Evolutionary conservation across 2,888 invertebrate genomes (phyloP), one percentile per base, ranked within the genome.

Genomic region (Athalia rosae): DNA sequence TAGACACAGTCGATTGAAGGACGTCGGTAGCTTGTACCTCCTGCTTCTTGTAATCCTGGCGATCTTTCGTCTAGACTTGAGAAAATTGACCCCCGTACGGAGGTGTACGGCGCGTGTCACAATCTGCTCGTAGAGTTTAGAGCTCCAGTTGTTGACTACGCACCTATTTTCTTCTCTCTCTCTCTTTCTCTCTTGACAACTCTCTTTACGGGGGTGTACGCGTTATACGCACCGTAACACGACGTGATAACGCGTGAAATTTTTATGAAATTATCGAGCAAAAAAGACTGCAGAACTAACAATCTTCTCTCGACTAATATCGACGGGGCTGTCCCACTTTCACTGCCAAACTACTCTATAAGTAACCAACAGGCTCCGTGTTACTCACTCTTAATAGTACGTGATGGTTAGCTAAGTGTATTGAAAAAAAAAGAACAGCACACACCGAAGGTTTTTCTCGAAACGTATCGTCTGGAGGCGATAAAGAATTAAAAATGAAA

Each of bases 71-170:
- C 71, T 71, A 71, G 71, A 71, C 71, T 11, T 43, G 58, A 71
- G 71, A 71, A 71, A 28, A 71, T 71, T 71, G 71, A 71, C 71
- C 71, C 50, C 45, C 43, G 61, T 58, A n/a, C n/a, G 4, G 6
- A 9, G n/a, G 53, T 7, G 53, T 4, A n/a, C 5, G n/a, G 56
- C 71, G 71, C 71, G 71, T 71, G 58, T 71, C 71, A 71, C 71
- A 71, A 71, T 71, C 71, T 71, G 56, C 28, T 56, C 11, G 41
- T 43, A 4, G 28, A 28, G 28, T 28, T 28, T 28, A 28, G 28
- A 28, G 28, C 28, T 28, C 28, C 28, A 28, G 28, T 28, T n/a
- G 28, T 28, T 28, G 28, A 28, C 28, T 28, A 28, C 28, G 28
- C 28, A 28, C 28, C 43, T 3, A 8, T 50, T 53, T 15, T 53